Evolutionary conservation across 2,797 vertebrate species (phyloP).

Genomic region (Buphagus erythrorhynchus): DNA sequence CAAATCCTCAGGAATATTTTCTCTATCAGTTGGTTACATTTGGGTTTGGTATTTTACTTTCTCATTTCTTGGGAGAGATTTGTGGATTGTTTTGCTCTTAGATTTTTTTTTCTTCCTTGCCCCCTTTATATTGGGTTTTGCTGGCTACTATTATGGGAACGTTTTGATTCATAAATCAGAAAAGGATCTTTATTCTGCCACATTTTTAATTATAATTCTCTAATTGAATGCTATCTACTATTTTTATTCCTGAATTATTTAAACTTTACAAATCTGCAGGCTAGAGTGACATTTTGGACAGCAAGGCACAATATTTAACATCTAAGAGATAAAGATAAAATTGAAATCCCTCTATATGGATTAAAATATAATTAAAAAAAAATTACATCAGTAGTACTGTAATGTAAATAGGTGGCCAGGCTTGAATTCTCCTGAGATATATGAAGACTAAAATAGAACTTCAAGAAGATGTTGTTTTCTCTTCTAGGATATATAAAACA

Average conservation of each 20-base stretch:
- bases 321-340: background rate
- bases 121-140: background rate
- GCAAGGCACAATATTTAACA: background rate
- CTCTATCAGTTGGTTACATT: rapidly evolving
- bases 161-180: background rate
- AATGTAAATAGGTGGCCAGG: background rate
- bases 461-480: background rate
- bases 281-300: background rate
- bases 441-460: background rate
- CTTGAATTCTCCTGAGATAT: background rate
- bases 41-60: background rate
- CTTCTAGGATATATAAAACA: background rate
- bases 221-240: background rate
- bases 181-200: background rate
- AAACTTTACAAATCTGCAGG: background rate
- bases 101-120: background rate
- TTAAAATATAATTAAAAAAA: background rate
- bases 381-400: background rate
- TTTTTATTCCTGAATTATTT: background rate
- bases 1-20: background rate
- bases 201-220: background rate
- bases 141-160: background rate
- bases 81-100: background rate
- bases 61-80: background rate
- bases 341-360: background rate